Evolutionary conservation across 2,113 vertebrate genomes (phyloP), one percentile per base, ranked within the genome.

Genomic region (Argyrosomus japonicus): DNA sequence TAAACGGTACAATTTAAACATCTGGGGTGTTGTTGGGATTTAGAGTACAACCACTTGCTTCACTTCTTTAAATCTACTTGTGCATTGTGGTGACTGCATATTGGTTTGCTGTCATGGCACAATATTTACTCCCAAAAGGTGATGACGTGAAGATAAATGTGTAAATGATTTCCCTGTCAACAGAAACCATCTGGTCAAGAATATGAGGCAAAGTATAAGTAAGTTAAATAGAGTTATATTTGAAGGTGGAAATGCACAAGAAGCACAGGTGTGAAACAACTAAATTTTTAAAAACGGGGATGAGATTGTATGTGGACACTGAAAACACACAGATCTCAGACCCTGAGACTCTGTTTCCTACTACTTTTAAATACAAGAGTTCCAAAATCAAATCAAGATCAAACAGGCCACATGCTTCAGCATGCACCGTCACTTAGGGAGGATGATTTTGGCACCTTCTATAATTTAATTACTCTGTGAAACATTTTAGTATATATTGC

Each of bases 281-380:
- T 21, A 1, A 15, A 18, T 19, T 63, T 63, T 27, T 1, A 43
- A 68, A 40, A 18, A 50, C 21, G 13, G 65, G 27, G 65, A 89
- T 73, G 75, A 43, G 18, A 47, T 57, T 78, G 65, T 67, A 69
- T 61, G 56, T 72, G 21, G 64, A 81, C 81, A 75, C 62, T 48
- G 51, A 68, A 69, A 75, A 87, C 67, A 75, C 58, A 72, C 53
- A 67, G 56, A 61, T 68, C 27, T 40, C 47, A 79, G 23, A 61
- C 11, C 70, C 23, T 58, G 57, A 62, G 54, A 43, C 53, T 72
- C 36, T 68, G 43, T 19, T 58, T 29, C 12, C 51, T 76, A 6
- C 57, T 60, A 19, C 65, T 58, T 40, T 56, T 21, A 56, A 60
- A 21, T 57, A 58, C 14, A 67, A 54, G 40, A 67, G 19, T 6